These are phyloP conservation scores for Heliornis fulica DNA, from an alignment of 2,113 vertebrate genomes.

Conservation along the genomic window DNA sequence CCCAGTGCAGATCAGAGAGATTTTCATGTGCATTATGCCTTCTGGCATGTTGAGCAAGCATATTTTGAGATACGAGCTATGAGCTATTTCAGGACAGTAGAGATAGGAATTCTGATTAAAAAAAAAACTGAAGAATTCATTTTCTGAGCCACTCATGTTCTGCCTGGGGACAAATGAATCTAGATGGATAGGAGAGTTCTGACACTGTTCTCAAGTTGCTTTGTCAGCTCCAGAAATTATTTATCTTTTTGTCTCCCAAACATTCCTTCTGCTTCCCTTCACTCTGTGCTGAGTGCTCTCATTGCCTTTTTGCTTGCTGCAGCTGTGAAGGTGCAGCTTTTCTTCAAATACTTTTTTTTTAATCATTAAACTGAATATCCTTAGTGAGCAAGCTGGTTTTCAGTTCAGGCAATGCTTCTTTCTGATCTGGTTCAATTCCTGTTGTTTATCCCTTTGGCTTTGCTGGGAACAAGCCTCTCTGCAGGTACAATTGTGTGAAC, in stretches of 20 bases:
- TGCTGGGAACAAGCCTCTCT: neutral
- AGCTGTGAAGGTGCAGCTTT: neutral
- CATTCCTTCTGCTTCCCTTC: neutral
- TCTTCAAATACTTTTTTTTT: neutral
- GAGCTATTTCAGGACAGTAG: neutral
- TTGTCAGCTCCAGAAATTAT: neutral
- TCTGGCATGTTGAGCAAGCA: conserved; percentile 21
- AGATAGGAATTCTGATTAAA: neutral
- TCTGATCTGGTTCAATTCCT: neutral
- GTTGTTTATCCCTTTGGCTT: neutral
- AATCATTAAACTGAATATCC: neutral
- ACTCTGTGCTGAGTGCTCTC: neutral
- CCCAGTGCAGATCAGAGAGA: neutral
- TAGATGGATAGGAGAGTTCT: neutral
- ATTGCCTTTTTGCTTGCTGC: neutral
- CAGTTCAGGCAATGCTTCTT: neutral
- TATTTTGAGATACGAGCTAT: neutral
- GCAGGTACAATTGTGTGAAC: neutral
- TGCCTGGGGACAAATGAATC: neutral
- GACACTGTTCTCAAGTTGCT: conserved; percentile 6
- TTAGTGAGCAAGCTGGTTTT: neutral
- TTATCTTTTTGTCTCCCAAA: neutral
- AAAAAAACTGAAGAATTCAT: neutral
- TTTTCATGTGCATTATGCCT: neutral
- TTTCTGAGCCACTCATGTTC: neutral